Conservation (phyloP, 2,888 invertebrate genomes). For the Cosmia pyralina region DNA sequence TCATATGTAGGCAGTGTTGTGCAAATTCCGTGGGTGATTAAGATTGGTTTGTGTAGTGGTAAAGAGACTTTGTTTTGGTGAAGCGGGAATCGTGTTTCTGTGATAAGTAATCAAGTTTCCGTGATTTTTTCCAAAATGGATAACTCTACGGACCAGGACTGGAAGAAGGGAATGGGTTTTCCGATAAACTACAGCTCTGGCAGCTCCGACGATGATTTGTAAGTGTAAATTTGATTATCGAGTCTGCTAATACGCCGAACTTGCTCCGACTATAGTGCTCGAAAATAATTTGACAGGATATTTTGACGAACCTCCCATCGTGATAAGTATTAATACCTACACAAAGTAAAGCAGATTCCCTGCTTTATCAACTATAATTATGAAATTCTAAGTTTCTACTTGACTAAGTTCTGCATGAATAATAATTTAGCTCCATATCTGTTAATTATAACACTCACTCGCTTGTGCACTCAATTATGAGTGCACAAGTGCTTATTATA, state of each 20-base stretch:
- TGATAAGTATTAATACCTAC: slow-evolving; percentile 3
- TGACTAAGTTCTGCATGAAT: slow-evolving; percentile 1
- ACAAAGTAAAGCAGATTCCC: neutral
- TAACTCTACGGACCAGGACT: slow-evolving; percentile 82
- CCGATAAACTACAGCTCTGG: slow-evolving; percentile 87
- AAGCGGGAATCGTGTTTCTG: slow-evolving; percentile 52
- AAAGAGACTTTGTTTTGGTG: slow-evolving; percentile 52
- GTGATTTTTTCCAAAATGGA: slow-evolving; percentile 76
- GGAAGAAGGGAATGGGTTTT: slow-evolving; percentile 87
- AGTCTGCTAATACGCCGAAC: slow-evolving; percentile 28
- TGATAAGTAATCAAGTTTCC: slow-evolving; percentile 53
- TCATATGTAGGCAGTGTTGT: slow-evolving; percentile 59
- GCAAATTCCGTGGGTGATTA: slow-evolving; percentile 68
- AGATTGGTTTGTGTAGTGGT: slow-evolving; percentile 38
- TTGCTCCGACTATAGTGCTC: neutral
- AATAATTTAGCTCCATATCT: slow-evolving; percentile 4
- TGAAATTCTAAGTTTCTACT: slow-evolving; percentile 2
- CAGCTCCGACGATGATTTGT: slow-evolving; percentile 88
- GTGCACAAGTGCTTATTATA: slow-evolving; percentile 14
- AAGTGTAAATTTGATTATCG: slow-evolving; percentile 71
- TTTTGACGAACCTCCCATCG: neutral
- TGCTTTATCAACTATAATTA: neutral
- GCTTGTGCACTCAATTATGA: too few relatives aligned
- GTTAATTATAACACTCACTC: too few relatives aligned
- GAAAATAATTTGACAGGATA: neutral